Percentiles rank a stretch among this genome's conserved stretches.
Evolutionary conservation across 2,888 invertebrate genomes (phyloP).

Genomic region (Aphrophora alni): DNA sequence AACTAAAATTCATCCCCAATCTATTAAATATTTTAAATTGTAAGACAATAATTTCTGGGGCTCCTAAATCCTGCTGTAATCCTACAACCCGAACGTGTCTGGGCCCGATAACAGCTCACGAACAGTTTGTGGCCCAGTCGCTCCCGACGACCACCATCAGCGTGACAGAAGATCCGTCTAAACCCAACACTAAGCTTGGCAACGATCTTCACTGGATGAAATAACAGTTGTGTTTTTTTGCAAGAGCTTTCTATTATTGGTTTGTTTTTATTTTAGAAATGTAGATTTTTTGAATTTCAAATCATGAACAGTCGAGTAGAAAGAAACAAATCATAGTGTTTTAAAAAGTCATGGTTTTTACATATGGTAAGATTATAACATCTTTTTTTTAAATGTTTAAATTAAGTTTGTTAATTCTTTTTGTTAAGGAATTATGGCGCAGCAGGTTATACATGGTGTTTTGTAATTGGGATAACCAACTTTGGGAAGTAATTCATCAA

Average conservation of each 20-base stretch:
- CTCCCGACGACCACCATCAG: background rate
- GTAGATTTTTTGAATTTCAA: background rate
- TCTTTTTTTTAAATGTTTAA: background rate
- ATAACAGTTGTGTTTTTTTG: background rate
- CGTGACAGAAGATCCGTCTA: constrained; percentile 27
- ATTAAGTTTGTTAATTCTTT: too few species aligned
- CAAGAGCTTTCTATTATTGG: constrained; percentile 1
- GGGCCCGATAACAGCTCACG: background rate
- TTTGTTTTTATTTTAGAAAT: background rate
- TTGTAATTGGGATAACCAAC: too few species aligned
- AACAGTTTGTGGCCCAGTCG: background rate
- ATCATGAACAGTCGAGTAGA: background rate
- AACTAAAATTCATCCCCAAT: too few species aligned
- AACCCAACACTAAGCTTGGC: constrained; percentile 51
- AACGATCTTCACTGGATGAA: constrained; percentile 22
- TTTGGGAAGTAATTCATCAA: too few species aligned
- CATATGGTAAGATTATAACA: background rate
- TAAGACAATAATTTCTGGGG: too few species aligned
- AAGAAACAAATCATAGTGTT: background rate
- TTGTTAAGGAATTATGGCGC: too few species aligned
- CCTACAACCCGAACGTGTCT: too few species aligned
- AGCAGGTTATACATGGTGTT: too few species aligned
- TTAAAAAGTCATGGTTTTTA: background rate
- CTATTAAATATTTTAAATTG: too few species aligned
- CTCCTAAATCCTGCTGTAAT: too few species aligned